Evolutionary conservation across 2,888 invertebrate species (phyloP), one percentile per base, ranked within the genome.

Genomic region (Neelides folsomi): DNA sequence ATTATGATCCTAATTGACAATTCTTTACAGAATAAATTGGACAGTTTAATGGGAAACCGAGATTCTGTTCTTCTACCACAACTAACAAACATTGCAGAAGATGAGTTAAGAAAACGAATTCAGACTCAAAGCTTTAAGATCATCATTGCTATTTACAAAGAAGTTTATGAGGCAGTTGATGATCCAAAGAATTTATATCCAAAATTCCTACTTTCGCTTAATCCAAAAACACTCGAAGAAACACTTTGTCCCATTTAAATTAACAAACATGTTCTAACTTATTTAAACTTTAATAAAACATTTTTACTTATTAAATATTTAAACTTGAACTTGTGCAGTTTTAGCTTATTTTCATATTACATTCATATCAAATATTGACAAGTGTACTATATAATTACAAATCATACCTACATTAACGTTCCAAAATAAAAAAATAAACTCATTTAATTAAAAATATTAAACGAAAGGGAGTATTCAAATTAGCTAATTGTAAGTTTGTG

Each of bases 1-100:
- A 20, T 44, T 3, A 19, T 18, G 38, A 20, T 8, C 7, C 7
- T 27, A 27, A 27, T 27, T 40, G 2, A 36, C 12, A 34, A 27
- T 49, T 49, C 55, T 57, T 75, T 76, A 44, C 68, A 82, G 83
- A 82, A 79, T 62, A 93, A 92, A 70, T 78, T 95, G 75, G 89
- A 94, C 70, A 80, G 81, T 65, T 86, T 90, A 68, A 72, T 92
- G 49, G 79, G 82, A 13, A 79, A 84, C 68, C 89, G 93, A 12
- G 92, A 94, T 68, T 77, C 82, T 35, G 76, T 88, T 58, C 73
- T 86, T 27, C 71, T 95, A 56, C 86, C 87, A 1, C 94, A 95
- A 74, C 82, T 92, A 57, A 82, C 82, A 65, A 71, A 63, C 67
- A 54, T 63, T 8, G 69, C 68, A 67, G 63, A 63, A 41, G 40